Evolutionary conservation across 64 coral and sea anemone genomes (phyloP), one percentile per base, ranked within the genome.

Genomic region (Dendronephthya gigantea): DNA sequence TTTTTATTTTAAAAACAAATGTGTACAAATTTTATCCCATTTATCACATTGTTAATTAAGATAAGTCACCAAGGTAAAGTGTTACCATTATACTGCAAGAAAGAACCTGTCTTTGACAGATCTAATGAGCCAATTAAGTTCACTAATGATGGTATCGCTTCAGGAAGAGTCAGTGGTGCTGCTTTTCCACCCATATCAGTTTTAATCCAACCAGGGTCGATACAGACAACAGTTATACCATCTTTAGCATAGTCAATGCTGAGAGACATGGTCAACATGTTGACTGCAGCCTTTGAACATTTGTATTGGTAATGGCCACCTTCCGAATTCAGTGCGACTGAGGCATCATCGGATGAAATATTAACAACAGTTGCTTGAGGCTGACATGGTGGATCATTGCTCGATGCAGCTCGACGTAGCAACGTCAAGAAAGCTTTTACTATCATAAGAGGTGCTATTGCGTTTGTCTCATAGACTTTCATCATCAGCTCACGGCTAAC

Each of bases 41-140:
- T n/a, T n/a, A n/a, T n/a, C n/a, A n/a, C n/a, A n/a, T n/a, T n/a
- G n/a, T n/a, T n/a, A n/a, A n/a, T n/a, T n/a, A n/a, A n/a, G 68
- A 35, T 1, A 15, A 39, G 36, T 79, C 72, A 90, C 89, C 84
- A 90, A 50, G 83, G 83, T 2, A 90, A 56, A 12, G 39, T 59
- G 0, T 82, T 49, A 38, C 89, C 89, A 35, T 75, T 43, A 40
- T 90, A 86, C n/a, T 90, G 39, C 23, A 90, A 35, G 33, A 85
- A 86, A 30, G 72, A n/a, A 6, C 84, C 89, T 25, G 41, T 40
- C 37, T 81, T 86, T 40, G 83, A 40, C 48, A 75, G 30, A 35
- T 90, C 89, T 52, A 90, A 81, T 39, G 84, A 90, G 32, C 35
- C 83, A 27, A 90, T 90, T 35, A 82, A 50, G 15, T 81, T 82